These are phyloP conservation scores for Drosophila prosaltans DNA, from an alignment of 1,140 invertebrate genomes.

Conservation along the genomic window DNA sequence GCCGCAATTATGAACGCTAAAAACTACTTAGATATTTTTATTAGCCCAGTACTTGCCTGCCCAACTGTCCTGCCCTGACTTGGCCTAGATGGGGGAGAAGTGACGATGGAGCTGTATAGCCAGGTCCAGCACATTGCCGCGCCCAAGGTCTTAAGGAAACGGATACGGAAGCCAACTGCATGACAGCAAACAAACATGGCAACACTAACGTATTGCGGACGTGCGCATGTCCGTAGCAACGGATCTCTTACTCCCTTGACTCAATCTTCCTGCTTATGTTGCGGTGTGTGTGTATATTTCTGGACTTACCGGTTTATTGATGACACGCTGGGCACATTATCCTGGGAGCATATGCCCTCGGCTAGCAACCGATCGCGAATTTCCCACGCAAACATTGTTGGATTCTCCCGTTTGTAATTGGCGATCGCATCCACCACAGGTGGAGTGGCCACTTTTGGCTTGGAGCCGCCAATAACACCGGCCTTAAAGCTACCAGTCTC, in stretches of 20 bases:
- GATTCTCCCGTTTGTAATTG: constrained; percentile 99
- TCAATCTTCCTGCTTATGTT: neutral
- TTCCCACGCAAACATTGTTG: constrained; percentile 99
- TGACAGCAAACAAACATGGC: constrained; percentile 67
- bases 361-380: constrained; percentile 97
- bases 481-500: constrained; percentile 99
- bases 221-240: constrained; percentile 36
- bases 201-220: constrained; percentile 32
- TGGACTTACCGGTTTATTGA: constrained; percentile 97
- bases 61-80: neutral
- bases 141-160: constrained; percentile 35
- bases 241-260: constrained; percentile 17
- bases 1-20: constrained; percentile 81
- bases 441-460: constrained; percentile 99
- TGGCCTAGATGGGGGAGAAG: neutral
- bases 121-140: constrained; percentile 15
- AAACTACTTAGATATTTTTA: constrained; percentile 81
- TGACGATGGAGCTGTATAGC: constrained; percentile 6
- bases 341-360: constrained; percentile 98
- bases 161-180: constrained; percentile 61
- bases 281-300: constrained; percentile 17
- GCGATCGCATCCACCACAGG: constrained; percentile 99
- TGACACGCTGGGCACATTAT: constrained; percentile 99
- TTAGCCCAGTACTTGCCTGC: constrained; percentile 47
- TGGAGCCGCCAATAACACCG: constrained; percentile 99